Evolutionary conservation across 2,113 vertebrate genomes (phyloP).

Genomic region (Bubo scandiacus): DNA sequence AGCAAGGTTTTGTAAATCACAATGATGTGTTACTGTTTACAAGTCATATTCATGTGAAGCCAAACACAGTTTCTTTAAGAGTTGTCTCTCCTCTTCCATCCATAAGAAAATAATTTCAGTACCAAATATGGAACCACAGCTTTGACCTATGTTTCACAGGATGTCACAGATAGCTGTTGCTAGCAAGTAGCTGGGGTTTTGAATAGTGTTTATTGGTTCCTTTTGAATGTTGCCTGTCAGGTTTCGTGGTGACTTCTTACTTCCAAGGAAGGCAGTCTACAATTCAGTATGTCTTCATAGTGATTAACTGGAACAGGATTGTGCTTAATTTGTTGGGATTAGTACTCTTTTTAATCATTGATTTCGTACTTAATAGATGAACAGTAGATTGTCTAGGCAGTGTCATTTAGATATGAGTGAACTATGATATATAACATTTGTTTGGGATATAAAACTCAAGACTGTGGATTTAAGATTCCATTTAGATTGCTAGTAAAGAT

Average conservation of each 20-base stretch:
- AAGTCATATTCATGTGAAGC: background rate
- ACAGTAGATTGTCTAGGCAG: background rate
- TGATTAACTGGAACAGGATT: background rate
- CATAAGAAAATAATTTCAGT: background rate
- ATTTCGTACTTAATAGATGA: background rate
- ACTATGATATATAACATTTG: background rate
- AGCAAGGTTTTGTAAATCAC: background rate
- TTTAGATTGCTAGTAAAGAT: constrained; percentile 64
- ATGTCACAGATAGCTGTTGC: background rate
- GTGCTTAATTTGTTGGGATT: background rate
- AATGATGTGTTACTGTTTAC: background rate
- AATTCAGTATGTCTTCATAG: background rate
- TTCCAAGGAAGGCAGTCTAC: background rate
- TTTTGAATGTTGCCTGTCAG: background rate
- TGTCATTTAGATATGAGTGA: background rate
- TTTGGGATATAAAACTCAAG: background rate
- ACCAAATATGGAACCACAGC: background rate
- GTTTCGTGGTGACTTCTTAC: background rate
- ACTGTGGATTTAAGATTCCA: constrained; percentile 2
- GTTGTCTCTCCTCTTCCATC: background rate
- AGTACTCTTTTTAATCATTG: background rate
- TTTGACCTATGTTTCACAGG: background rate
- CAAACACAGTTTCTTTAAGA: background rate
- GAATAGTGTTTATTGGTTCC: background rate
- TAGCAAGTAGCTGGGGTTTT: background rate